Percentiles rank a stretch among this genome's conserved stretches.
Evolutionary conservation across 2,888 invertebrate genomes (phyloP).

Genomic region (Salticus scenicus): DNA sequence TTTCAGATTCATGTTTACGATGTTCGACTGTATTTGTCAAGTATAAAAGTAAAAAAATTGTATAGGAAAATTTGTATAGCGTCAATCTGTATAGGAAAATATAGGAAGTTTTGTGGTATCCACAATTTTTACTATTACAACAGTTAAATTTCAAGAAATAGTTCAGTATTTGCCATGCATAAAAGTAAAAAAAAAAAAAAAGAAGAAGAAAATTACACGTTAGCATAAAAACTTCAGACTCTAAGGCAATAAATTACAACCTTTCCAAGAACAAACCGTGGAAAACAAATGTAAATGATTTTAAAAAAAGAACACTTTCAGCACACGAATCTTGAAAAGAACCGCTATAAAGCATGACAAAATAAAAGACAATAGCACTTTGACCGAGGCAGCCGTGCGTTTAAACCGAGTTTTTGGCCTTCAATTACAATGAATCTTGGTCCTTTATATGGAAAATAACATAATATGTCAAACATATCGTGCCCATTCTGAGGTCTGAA

Average conservation of each 20-base stretch:
- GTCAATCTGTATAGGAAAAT: too few species aligned
- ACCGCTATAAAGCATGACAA: constrained; percentile 10
- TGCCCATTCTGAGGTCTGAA: too few species aligned
- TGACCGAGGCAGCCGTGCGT: constrained; percentile 25
- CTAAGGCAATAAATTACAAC: neutral
- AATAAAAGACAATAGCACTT: constrained; percentile 31
- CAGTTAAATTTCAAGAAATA: too few species aligned
- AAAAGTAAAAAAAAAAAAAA: too few species aligned
- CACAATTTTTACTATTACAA: too few species aligned
- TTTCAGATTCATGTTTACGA: too few species aligned
- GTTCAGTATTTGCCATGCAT: too few species aligned
- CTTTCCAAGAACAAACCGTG: neutral
- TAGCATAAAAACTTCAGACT: neutral
- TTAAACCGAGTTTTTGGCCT: constrained; percentile 26
- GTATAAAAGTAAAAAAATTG: too few species aligned
- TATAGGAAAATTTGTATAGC: too few species aligned
- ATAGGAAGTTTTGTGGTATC: too few species aligned
- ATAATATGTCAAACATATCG: neutral
- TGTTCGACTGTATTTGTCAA: too few species aligned
- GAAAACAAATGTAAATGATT: neutral
- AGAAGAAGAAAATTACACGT: too few species aligned
- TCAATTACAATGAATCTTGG: constrained; percentile 20
- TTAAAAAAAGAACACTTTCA: constrained; percentile 23
- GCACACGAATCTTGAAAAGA: constrained; percentile 8
- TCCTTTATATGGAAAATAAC: constrained; percentile 39